Base-by-base conservation (phyloP, 2,888 invertebrate genomes). In the Euspilapteryx auroguttella region DNA sequence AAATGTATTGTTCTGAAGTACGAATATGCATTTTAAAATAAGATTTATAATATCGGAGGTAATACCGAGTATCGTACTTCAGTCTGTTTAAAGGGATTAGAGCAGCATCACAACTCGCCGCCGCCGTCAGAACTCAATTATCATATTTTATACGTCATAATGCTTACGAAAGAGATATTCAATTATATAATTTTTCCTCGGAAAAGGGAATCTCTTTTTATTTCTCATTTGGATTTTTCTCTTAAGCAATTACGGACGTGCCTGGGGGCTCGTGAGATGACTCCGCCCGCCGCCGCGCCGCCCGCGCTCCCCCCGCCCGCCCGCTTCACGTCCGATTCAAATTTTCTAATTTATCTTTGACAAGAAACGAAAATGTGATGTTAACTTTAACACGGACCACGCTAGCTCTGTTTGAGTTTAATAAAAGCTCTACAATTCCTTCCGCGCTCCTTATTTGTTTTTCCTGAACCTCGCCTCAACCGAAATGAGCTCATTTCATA, bases 141-240 rank as follows among this genome's bases (percentile, higher is more conserved):
- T 69, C 75, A 75, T 75, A 73, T 75, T 73, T 75, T 73, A 73
- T 71, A 71, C 65, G 66, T 71, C 69, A 68, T 75, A 65, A 73
- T 73, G 61, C 71, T 71, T 68, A 71, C 61, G 66, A 63, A 59
- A 56, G 47, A 69, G 66, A 71, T 73, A 75, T 75, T 73, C 66
- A 71, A 75, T 75, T 73, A 75, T 71, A 64, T 71, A 71, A 73
- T 71, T 71, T 71, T 69, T 68, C 59, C 62, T 65, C 58, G 61
- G 61, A 61, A 69, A 65, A 66, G 59, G 64, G 68, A 66, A 57
- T 69, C 68, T 68, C 69, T 69, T 71, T 71, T 71, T 68, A 71
- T 73, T 75, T 75, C 68, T 75, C 71, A 73, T 73, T 73, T 71
- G 73, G 71, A 75, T 75, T 73, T 73, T 73, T 73, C 73, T 73